Conservation (phyloP, 2,888 invertebrate genomes). For the Diarsia mendica region DNA sequence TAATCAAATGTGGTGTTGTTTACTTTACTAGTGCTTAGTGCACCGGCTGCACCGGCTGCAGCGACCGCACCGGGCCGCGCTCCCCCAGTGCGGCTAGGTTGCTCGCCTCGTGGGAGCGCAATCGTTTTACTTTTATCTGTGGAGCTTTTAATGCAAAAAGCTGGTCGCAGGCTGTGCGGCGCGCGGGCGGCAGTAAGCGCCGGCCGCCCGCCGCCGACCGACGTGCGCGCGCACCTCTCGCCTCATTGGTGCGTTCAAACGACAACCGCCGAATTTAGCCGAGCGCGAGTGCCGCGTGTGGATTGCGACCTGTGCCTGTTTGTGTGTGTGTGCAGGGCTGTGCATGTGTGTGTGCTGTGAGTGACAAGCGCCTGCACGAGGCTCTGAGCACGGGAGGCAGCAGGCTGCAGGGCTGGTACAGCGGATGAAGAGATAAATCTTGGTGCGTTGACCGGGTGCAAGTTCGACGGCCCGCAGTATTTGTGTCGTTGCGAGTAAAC, state of each 20-base stretch:
- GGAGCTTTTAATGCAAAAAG: slow-evolving; percentile 85
- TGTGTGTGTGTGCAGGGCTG: slow-evolving; percentile 46
- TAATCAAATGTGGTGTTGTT: slow-evolving; percentile 43
- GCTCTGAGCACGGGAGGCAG: slow-evolving; percentile 65
- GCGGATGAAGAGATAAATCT: slow-evolving; percentile 76
- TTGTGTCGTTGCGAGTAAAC: slow-evolving; percentile 73
- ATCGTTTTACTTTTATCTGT: slow-evolving; percentile 80
- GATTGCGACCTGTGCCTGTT: slow-evolving; percentile 52
- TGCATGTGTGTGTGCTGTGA: slow-evolving; percentile 59
- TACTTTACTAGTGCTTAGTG: slow-evolving; percentile 25
- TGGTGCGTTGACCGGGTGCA: slow-evolving; percentile 84
- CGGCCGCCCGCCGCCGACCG: slow-evolving; percentile 72
- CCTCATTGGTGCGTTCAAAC: slow-evolving; percentile 58
- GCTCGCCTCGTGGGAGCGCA: slow-evolving; percentile 79
- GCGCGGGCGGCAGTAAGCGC: slow-evolving; percentile 79
- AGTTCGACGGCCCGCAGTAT: slow-evolving; percentile 74
- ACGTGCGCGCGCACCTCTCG: slow-evolving; percentile 68
- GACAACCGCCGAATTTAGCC: slow-evolving; percentile 67
- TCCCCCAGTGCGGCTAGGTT: slow-evolving; percentile 34
- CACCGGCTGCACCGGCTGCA: slow-evolving; percentile 14
- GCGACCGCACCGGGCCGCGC: slow-evolving; percentile 23
- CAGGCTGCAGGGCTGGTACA: slow-evolving; percentile 67
- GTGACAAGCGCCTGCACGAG: slow-evolving; percentile 52
- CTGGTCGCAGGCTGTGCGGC: slow-evolving; percentile 79
- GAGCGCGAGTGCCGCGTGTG: slow-evolving; percentile 60